A percentile compares a stretch with the other conserved stretches of the same genome.
phyloP scores from a whole-genome alignment of 2,113 vertebrate species.

The Globicephala melas region DNA sequence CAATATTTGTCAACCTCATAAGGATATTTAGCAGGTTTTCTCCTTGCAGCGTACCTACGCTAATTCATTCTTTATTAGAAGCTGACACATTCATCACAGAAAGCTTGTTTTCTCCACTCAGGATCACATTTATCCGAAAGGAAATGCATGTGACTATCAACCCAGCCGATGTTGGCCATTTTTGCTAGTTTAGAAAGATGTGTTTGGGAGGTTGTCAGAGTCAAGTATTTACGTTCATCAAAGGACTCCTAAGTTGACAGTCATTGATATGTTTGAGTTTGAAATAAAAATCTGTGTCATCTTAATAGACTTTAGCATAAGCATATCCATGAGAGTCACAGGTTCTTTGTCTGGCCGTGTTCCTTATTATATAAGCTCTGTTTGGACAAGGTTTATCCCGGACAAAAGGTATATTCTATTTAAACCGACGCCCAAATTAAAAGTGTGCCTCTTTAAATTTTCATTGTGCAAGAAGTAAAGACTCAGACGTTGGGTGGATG shows the following conservation, averaged over 20 bases:
- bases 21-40: background rate
- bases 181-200: background rate
- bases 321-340: background rate
- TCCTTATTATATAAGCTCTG: background rate
- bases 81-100: background rate
- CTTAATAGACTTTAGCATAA: background rate
- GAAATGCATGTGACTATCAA: background rate
- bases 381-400: background rate
- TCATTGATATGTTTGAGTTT: background rate
- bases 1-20: background rate
- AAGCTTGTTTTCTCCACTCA: background rate
- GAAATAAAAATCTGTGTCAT: background rate
- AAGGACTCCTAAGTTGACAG: background rate
- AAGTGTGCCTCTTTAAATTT: background rate
- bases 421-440: background rate
- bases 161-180: background rate
- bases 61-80: background rate
- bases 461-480: background rate
- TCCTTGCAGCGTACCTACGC: background rate
- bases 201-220: background rate
- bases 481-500: background rate
- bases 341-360: background rate
- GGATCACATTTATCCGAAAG: background rate
- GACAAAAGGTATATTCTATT: slow-evolving; percentile 11
- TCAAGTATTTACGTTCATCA: background rate